Percentiles rank a stretch among this genome's conserved stretches.
Conservation (phyloP, 1,140 invertebrate species). For the Drosophila orosa region DNA sequence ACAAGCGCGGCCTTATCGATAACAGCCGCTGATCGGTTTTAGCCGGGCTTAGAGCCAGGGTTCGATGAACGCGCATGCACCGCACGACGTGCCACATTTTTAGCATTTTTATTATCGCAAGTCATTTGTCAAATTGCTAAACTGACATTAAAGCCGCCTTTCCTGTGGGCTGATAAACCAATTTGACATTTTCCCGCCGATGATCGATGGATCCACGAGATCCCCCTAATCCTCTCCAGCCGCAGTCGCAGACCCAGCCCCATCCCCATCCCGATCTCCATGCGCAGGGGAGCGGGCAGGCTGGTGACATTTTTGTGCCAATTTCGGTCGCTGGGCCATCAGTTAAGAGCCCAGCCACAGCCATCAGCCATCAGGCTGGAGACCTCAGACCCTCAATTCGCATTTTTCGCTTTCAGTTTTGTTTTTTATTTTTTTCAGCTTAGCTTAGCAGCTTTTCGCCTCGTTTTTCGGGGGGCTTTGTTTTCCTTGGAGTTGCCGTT, state of each 20-base stretch:
- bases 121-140: slow-evolving; percentile 82
- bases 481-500: slow-evolving; percentile 55
- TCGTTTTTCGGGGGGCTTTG: slow-evolving; percentile 40
- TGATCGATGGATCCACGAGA: slow-evolving; percentile 69
- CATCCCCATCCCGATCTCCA: slow-evolving; percentile 3
- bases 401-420: slow-evolving; percentile 78
- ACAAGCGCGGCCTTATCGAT: slow-evolving; percentile 72
- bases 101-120: slow-evolving; percentile 66
- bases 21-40: slow-evolving; percentile 35
- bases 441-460: slow-evolving; percentile 34
- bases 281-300: slow-evolving; percentile 39
- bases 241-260: background rate
- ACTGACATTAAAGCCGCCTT: slow-evolving; percentile 77
- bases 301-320: slow-evolving; percentile 80
- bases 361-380: slow-evolving; percentile 35
- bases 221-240: slow-evolving; percentile 20
- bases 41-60: slow-evolving; percentile 7
- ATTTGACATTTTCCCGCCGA: slow-evolving; percentile 75
- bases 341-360: slow-evolving; percentile 68
- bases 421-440: slow-evolving; percentile 27
- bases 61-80: slow-evolving; percentile 30
- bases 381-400: slow-evolving; percentile 62
- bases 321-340: slow-evolving; percentile 81
- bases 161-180: slow-evolving; percentile 72
- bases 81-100: slow-evolving; percentile 53